phyloP scores from a whole-genome alignment of 1,140 invertebrate genomes.

The Temnothorax nylanderi region DNA sequence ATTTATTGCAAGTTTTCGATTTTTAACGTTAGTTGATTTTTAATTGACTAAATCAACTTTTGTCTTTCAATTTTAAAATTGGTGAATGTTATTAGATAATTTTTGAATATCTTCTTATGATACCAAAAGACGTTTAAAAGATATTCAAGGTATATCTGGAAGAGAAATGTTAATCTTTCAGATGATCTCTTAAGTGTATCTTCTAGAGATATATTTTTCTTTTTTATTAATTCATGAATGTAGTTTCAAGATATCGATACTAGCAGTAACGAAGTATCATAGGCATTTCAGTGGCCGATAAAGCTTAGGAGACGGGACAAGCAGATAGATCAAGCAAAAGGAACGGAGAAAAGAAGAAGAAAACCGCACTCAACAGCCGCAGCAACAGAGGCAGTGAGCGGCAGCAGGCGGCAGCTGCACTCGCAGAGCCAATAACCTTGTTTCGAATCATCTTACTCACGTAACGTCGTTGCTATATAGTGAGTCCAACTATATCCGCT shows the following conservation, averaged over 20 bases:
- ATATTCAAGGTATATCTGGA: not conserved
- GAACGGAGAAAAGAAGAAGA: constrained; percentile 47
- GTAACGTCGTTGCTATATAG: constrained; percentile 72
- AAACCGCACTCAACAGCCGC: constrained; percentile 68
- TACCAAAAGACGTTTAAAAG: not conserved
- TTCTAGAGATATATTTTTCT: not conserved
- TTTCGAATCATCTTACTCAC: constrained; percentile 81
- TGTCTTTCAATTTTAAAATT: not conserved
- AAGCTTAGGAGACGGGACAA: constrained; percentile 4
- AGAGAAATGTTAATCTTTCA: not conserved
- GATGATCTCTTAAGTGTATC: not conserved
- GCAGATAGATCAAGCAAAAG: constrained; percentile 20
- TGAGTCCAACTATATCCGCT: constrained; percentile 70
- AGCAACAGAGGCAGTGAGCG: constrained; percentile 67
- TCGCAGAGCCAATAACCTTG: constrained; percentile 79
- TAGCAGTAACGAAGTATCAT: constrained; percentile 17
- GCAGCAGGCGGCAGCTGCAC: constrained; percentile 76
- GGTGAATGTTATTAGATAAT: not conserved
- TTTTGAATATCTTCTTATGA: not conserved
- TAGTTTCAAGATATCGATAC: constrained; percentile 2
- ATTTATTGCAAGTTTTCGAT: not conserved
- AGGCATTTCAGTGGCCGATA: constrained; percentile 10
- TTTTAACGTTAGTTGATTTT: not conserved
- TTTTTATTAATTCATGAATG: not conserved
- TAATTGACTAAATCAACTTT: not conserved